phyloP scores from a whole-genome alignment of 2,797 vertebrate genomes.

The Nannoperca obscura region DNA sequence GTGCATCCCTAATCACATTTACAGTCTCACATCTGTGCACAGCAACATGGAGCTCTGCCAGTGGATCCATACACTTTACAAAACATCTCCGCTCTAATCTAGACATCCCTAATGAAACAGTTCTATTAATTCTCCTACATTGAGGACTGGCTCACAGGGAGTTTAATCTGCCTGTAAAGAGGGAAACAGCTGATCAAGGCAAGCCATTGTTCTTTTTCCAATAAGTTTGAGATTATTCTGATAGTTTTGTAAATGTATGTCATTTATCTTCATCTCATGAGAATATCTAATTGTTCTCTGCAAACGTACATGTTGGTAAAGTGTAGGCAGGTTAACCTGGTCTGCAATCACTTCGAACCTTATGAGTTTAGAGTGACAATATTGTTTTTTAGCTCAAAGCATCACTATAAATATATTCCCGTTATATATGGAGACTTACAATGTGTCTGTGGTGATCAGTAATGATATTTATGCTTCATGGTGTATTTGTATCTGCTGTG shows the following conservation, averaged over 20 bases:
- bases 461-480: constrained; percentile 14
- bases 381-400: constrained; percentile 11
- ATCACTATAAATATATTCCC: constrained; percentile 41
- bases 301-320: constrained; percentile 8
- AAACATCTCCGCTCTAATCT: constrained; percentile 12
- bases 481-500: constrained; percentile 16
- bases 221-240: neutral
- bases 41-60: constrained; percentile 39
- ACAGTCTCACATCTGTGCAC: constrained; percentile 41
- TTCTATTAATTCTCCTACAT: constrained; percentile 15
- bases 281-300: constrained; percentile 21
- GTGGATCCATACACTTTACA: constrained; percentile 25
- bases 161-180: constrained; percentile 1
- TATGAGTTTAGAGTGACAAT: constrained; percentile 14
- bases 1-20: constrained; percentile 51
- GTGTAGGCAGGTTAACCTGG: neutral
- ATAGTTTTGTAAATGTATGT: neutral
- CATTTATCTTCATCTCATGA: neutral
- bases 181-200: constrained; percentile 21
- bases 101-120: constrained; percentile 8
- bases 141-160: neutral
- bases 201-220: neutral
- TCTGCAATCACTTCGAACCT: neutral
- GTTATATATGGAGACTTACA: constrained; percentile 20
- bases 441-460: constrained; percentile 4